Evolutionary conservation across 1,140 invertebrate species (phyloP).

Genomic region (Drosophila aff.): DNA sequence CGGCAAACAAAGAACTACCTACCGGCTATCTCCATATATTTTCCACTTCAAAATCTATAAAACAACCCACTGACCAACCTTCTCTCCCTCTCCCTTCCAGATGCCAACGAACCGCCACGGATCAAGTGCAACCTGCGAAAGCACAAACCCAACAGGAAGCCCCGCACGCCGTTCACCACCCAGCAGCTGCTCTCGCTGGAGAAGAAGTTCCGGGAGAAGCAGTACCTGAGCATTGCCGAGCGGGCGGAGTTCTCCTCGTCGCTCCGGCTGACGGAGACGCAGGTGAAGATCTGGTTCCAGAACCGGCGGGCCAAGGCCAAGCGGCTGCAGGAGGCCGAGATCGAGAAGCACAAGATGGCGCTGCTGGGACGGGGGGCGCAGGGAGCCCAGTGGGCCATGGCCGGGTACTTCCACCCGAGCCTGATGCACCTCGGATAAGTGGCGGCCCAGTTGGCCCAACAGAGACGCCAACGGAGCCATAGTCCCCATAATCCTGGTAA

Average conservation of each 20-base stretch:
- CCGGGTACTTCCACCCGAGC: constrained; percentile 84
- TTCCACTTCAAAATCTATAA: neutral
- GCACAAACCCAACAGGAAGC: constrained; percentile 97
- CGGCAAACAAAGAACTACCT: neutral
- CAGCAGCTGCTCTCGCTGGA: constrained; percentile 97
- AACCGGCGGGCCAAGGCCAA: constrained; percentile 98
- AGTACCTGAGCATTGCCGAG: constrained; percentile 98
- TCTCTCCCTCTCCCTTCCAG: constrained; percentile 50
- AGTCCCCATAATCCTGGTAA: constrained; percentile 62
- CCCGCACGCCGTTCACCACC: constrained; percentile 98
- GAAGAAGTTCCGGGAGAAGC: constrained; percentile 98
- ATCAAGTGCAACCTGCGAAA: constrained; percentile 97
- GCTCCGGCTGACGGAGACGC: constrained; percentile 97
- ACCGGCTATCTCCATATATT: neutral
- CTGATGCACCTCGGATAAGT: constrained; percentile 85
- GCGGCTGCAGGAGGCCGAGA: constrained; percentile 96
- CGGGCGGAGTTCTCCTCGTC: constrained; percentile 98
- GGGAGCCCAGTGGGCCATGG: constrained; percentile 84
- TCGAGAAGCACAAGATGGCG: constrained; percentile 94
- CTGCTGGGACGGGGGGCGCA: constrained; percentile 86
- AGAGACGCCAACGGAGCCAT: constrained; percentile 20
- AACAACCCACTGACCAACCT: constrained; percentile 30
- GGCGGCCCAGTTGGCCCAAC: constrained; percentile 68
- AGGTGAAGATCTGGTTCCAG: constrained; percentile 99
- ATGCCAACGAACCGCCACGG: constrained; percentile 89